These are phyloP conservation scores for Drosophila pruinosa DNA, from an alignment of 1,140 invertebrate genomes.

Conservation along the genomic window DNA sequence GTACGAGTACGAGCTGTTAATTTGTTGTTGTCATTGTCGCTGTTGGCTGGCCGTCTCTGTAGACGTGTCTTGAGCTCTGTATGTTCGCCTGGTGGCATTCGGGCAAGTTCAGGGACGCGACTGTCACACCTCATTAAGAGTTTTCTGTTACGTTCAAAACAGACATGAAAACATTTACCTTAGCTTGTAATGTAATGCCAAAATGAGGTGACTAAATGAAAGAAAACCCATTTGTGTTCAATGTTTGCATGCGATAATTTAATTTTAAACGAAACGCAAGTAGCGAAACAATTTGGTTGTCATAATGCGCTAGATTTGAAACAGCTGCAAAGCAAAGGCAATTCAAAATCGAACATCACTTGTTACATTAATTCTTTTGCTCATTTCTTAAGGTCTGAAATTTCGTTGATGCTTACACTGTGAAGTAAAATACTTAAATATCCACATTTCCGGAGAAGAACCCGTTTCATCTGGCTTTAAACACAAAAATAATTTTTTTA, in stretches of 20 bases:
- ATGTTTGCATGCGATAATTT: background rate
- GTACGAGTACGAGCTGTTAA: background rate
- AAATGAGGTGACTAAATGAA: background rate
- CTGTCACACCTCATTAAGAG: conserved; percentile 26
- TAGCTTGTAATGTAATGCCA: background rate
- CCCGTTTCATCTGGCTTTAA: no score
- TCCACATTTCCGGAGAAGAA: no score
- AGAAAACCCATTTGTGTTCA: conserved; percentile 1
- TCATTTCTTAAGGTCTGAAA: no score
- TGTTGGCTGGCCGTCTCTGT: background rate
- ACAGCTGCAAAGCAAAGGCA: conserved; percentile 17
- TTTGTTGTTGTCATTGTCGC: background rate
- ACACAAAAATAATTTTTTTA: no score
- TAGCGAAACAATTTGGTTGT: background rate
- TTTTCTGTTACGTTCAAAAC: background rate
- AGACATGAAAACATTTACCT: conserved; percentile 5
- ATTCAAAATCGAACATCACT: no score
- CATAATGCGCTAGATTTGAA: background rate
- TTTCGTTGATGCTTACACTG: no score
- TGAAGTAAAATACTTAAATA: no score
- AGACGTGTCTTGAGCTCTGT: conserved; percentile 12
- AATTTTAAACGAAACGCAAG: background rate
- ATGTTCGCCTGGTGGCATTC: conserved; percentile 34
- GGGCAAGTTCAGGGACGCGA: conserved; percentile 65
- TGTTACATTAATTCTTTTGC: no score